These are phyloP conservation scores for Pteromalus puparum DNA, from an alignment of 1,140 invertebrate genomes.

Conservation along the genomic window DNA sequence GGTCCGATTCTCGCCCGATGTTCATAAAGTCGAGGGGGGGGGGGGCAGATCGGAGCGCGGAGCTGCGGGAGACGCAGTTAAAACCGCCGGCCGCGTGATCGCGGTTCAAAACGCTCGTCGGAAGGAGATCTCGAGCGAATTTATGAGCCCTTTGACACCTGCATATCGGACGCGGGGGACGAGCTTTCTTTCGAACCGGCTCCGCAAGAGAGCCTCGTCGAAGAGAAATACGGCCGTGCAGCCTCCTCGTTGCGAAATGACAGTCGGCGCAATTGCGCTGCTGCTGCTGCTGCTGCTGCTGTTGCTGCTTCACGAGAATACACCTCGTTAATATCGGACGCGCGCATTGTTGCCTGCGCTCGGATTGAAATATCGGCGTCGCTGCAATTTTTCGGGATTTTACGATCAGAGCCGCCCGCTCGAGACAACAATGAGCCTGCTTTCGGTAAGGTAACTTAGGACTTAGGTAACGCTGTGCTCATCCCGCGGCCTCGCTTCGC, in stretches of 20 bases:
- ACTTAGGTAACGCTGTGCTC: conserved; percentile 18
- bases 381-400: not conserved
- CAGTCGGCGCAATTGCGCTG: conserved; percentile 2
- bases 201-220: conserved; percentile 27
- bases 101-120: conserved; percentile 18
- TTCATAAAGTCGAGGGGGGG: conserved; percentile 33
- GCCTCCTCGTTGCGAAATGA: conserved; percentile 31
- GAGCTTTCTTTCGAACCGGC: conserved; percentile 5
- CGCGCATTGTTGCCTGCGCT: not conserved
- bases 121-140: conserved; percentile 43
- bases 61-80: conserved; percentile 49
- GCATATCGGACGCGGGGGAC: conserved; percentile 8
- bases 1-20: conserved; percentile 30
- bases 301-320: not conserved
- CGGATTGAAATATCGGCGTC: conserved; percentile 31
- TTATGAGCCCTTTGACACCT: conserved; percentile 53
- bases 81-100: conserved; percentile 22
- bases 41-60: not conserved
- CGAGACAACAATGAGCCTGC: not conserved
- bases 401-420: not conserved
- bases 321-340: conserved; percentile 11
- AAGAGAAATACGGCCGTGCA: conserved; percentile 12
- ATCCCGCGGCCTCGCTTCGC: not conserved
- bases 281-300: not conserved
- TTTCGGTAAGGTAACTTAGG: too few relatives aligned